Conservation (phyloP, 2,113 vertebrate species). For the Leptocoma aspasia region DNA sequence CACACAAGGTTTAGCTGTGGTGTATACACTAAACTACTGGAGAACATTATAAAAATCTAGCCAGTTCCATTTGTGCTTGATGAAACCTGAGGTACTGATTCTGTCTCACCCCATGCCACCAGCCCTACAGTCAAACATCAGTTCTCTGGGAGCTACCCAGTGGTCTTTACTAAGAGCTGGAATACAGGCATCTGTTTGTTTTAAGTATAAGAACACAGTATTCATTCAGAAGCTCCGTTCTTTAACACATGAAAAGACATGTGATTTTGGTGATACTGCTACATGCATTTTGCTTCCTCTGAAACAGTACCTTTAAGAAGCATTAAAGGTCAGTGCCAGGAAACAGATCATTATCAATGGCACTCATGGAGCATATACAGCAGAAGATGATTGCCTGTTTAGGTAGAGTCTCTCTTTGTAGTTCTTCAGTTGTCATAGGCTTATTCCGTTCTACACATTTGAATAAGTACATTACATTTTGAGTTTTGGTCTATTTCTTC, state of each 20-base stretch:
- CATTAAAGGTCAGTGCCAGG: constrained; percentile 9
- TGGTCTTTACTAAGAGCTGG: not conserved
- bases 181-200: not conserved
- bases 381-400: not conserved
- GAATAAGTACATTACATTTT: not conserved
- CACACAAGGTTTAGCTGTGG: not conserved
- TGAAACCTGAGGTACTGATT: not conserved
- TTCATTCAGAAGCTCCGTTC: not conserved
- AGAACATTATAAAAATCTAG: not conserved
- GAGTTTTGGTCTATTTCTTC: not conserved
- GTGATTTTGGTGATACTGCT: not conserved
- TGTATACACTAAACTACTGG: not conserved
- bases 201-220: not conserved
- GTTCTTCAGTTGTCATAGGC: not conserved
- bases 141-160: not conserved
- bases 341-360: not conserved
- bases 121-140: not conserved
- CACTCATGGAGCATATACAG: not conserved
- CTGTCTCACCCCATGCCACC: not conserved
- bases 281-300: not conserved
- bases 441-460: not conserved
- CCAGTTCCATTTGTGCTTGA: not conserved
- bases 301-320: not conserved
- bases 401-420: not conserved
- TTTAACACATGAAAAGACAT: constrained; percentile 2